Percentiles rank a stretch among this genome's conserved stretches.
These are phyloP conservation scores for Enteromius fasciolatus DNA, from an alignment of 2,797 vertebrate genomes.

Conservation along the genomic window DNA sequence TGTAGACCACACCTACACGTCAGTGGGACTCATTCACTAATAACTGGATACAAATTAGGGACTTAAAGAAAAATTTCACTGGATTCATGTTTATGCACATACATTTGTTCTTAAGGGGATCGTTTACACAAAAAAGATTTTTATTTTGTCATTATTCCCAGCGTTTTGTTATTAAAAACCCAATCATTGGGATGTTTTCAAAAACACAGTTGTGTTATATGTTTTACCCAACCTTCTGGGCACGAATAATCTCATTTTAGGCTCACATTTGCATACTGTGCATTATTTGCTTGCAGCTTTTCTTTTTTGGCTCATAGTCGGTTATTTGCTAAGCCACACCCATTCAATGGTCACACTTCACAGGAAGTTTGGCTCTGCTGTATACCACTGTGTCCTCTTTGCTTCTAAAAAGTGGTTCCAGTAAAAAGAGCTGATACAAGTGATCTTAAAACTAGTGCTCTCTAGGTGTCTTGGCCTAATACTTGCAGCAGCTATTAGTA, in stretches of 20 bases:
- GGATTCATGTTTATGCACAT: too few species aligned
- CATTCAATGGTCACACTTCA: conserved; percentile 13
- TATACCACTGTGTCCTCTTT: neutral
- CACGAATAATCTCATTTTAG: neutral
- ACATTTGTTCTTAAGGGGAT: too few species aligned
- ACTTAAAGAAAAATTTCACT: too few species aligned
- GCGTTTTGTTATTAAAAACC: too few species aligned
- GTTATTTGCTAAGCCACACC: neutral
- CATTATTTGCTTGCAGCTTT: neutral
- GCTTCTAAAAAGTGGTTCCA: conserved; percentile 13
- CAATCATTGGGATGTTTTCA: too few species aligned
- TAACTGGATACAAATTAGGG: neutral
- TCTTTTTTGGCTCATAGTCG: too few species aligned
- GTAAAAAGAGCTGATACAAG: conserved; percentile 23
- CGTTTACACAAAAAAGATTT: too few species aligned
- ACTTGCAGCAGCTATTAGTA: conserved; percentile 10
- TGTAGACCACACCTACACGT: conserved; percentile 10
- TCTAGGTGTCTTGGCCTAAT: conserved; percentile 23
- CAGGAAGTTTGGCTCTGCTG: neutral
- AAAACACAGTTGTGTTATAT: too few species aligned
- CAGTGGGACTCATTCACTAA: neutral
- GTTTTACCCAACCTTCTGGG: too few species aligned
- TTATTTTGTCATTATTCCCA: too few species aligned
- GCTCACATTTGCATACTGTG: neutral
- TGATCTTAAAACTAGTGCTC: conserved; percentile 26